phyloP scores from a whole-genome alignment of 2,888 invertebrate genomes.

The Drosophila fulvimacula region DNA sequence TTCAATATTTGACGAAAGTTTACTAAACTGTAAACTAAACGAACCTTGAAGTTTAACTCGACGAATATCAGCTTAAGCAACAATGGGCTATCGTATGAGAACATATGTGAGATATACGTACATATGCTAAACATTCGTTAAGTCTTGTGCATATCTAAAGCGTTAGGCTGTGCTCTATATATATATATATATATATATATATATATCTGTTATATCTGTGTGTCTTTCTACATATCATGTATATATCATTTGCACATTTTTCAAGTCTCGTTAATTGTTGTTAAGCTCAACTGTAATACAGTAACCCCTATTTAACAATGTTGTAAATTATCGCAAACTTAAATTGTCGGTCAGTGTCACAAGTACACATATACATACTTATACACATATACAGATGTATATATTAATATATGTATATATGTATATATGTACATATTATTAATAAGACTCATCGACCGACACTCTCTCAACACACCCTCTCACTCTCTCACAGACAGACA shows the following conservation, averaged over 20 bases:
- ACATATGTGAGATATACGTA: slow-evolving; percentile 66
- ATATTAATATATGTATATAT: not conserved
- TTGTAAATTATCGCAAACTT: slow-evolving; percentile 49
- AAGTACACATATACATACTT: not conserved
- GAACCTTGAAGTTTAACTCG: not conserved
- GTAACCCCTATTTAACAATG: slow-evolving; percentile 13
- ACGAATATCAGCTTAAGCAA: slow-evolving; percentile 9
- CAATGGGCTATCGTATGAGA: slow-evolving; percentile 65
- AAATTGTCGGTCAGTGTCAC: slow-evolving; percentile 70
- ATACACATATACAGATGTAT: not conserved
- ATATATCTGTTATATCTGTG: not conserved
- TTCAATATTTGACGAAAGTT: slow-evolving; percentile 7
- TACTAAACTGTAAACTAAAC: slow-evolving; percentile 2
- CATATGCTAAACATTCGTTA: slow-evolving; percentile 44
- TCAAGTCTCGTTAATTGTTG: slow-evolving; percentile 55
- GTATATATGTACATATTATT: not conserved
- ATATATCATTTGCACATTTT: slow-evolving; percentile 26
- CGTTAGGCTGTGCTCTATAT: not conserved
- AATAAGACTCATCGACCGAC: not conserved
- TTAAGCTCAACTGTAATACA: slow-evolving; percentile 24
- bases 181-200: no score
- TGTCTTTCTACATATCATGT: not conserved
- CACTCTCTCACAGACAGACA: slow-evolving; percentile 3
- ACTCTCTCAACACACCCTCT: slow-evolving; percentile 5
- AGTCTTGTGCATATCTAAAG: slow-evolving; percentile 22